Conservation (phyloP, 2,113 vertebrate species). For the Alces alces region DNA sequence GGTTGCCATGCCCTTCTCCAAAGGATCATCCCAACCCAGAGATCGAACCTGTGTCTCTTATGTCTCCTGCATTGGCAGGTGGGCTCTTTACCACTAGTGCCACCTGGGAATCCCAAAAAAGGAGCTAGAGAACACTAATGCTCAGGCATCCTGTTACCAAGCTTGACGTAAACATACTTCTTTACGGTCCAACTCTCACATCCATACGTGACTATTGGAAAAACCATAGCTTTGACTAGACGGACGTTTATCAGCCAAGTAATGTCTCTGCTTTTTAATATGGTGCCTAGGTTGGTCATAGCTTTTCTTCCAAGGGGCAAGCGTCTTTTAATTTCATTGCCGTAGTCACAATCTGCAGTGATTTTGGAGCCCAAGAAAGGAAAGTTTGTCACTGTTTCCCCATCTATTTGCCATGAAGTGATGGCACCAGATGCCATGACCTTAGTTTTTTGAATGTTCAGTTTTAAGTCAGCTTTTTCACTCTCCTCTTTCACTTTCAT, state of each 20-base stretch:
- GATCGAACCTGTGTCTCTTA: background rate
- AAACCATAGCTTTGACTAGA: background rate
- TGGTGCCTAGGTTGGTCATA: background rate
- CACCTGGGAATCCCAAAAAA: background rate
- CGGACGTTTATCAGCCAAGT: background rate
- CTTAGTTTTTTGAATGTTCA: background rate
- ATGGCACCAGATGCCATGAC: background rate
- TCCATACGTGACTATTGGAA: background rate
- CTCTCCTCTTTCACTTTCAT: background rate
- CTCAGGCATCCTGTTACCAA: background rate
- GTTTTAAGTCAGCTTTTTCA: background rate
- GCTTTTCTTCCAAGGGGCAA: background rate
- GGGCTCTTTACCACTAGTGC: background rate
- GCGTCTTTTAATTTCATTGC: background rate
- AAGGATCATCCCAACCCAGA: background rate
- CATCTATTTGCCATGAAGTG: background rate
- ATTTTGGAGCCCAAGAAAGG: background rate
- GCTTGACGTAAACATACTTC: background rate
- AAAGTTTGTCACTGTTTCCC: background rate
- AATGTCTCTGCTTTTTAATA: background rate
- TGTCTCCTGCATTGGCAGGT: background rate
- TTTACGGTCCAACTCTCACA: background rate
- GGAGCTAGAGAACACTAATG: background rate
- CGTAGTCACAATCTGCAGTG: background rate
- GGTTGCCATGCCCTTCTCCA: background rate